Base-by-base conservation (phyloP, 2,888 invertebrate genomes). In the Callyntrura guangdongensis region DNA sequence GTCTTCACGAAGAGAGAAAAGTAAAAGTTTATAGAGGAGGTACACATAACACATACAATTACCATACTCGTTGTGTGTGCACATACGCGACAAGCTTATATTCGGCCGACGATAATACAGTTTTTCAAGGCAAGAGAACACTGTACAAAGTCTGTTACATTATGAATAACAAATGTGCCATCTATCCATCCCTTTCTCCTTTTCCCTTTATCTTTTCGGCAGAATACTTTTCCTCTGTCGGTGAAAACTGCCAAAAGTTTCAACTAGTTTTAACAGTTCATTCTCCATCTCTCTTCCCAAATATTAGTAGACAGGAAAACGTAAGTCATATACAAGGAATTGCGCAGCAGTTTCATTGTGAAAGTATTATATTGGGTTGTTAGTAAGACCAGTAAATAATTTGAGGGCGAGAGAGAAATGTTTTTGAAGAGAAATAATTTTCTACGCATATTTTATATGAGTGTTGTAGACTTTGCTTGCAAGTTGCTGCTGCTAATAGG, bases 101-200 rank as follows among this genome's bases (percentile, higher is more conserved):
- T 9, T 53, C 14, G 1, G 8, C 12, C 53, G 11, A 12, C 3
- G n/a, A 53, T 53, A 45, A 17, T 36, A 45, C 1, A 5, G 45
- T 8, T 67, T 11, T 36, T 45, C 17, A 14, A 36, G n/a, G 36
- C 17, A 36, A 36, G 72, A n/a, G 36, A 72, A 72, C 25, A 36
- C 36, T 53, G 72, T 9, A 1, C 45, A 72, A 47, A 77, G 53
- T 47, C 53, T 53, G 77, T 49, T 81, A 36, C 61, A 14, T 59
- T 14, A 77, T 77, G 77, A 47, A 77, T 77, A 77, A 77, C 77
- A 77, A 77, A 77, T 77, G 61, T 81, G 22, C 56, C 56, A 45
- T 36, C 36, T 59, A 22, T 79, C 79, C 22, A 17, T 56, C 25
- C 14, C 25, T 17, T 9, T n/a, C 53, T 53, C 61, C 17, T 17